These are phyloP conservation scores for Chelonus formosanus DNA, from an alignment of 2,888 invertebrate genomes.

Conservation along the genomic window DNA sequence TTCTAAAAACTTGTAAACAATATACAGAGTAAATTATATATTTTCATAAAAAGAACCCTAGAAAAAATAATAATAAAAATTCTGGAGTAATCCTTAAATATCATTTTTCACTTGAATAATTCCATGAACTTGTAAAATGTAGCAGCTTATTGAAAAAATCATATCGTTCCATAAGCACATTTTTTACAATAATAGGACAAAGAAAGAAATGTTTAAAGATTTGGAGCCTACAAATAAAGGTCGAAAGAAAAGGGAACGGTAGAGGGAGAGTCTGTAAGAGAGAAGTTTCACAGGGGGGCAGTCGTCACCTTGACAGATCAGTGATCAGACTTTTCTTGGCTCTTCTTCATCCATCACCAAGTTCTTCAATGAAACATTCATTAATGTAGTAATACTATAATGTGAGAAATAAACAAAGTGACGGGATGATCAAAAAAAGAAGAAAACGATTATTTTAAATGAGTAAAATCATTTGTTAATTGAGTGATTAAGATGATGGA, in stretches of 20 bases:
- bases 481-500: slow-evolving; percentile 46
- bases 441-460: background rate
- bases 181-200: background rate
- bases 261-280: slow-evolving; percentile 30
- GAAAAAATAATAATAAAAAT: too few relatives aligned
- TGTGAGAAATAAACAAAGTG: background rate
- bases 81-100: too few relatives aligned
- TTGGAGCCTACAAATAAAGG: slow-evolving; percentile 3
- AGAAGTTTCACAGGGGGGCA: slow-evolving; percentile 28
- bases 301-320: slow-evolving; percentile 33
- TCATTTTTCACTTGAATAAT: too few relatives aligned
- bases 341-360: background rate
- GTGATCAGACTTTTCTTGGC: slow-evolving; percentile 18
- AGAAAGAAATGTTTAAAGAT: slow-evolving; percentile 2
- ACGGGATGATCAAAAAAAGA: slow-evolving; percentile 3
- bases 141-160: too few relatives aligned
- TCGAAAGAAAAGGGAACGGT: slow-evolving; percentile 31
- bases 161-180: background rate
- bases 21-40: too few relatives aligned
- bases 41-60: too few relatives aligned
- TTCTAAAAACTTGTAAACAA: too few relatives aligned
- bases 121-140: too few relatives aligned
- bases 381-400: background rate
- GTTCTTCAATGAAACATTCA: background rate
- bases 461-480: background rate